These are phyloP conservation scores for Sarcophaga bullata DNA, from an alignment of 1,140 invertebrate genomes.

Conservation along the genomic window DNA sequence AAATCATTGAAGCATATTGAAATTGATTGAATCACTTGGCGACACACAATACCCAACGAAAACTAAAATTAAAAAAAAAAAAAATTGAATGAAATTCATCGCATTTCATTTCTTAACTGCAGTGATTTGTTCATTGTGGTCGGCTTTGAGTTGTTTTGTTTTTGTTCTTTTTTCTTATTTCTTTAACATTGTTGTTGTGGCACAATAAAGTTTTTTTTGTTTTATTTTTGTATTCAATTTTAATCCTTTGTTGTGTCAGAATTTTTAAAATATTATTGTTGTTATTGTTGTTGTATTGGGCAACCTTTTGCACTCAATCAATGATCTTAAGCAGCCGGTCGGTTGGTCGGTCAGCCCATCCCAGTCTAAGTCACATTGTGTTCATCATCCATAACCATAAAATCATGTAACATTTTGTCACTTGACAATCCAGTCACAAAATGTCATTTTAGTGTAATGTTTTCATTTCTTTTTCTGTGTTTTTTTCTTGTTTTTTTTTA, in stretches of 20 bases:
- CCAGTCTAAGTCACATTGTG: neutral
- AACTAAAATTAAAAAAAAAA: neutral
- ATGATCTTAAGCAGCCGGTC: neutral
- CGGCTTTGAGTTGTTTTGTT: neutral
- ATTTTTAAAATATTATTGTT: conserved; percentile 38
- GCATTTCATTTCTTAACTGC: neutral
- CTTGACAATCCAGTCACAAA: conserved; percentile 43
- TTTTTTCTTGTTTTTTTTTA: neutral
- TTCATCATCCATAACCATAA: conserved; percentile 31
- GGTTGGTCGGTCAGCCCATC: neutral
- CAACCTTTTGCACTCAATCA: conserved; percentile 39
- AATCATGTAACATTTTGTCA: conserved; percentile 44
- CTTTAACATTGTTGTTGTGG: neutral
- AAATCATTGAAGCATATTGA: conserved; percentile 46
- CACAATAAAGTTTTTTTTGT: conserved; percentile 2
- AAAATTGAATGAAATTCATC: conserved; percentile 16
- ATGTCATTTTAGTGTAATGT: conserved; percentile 38
- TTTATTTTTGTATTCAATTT: neutral
- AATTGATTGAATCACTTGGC: conserved; percentile 45
- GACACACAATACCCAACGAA: conserved; percentile 30
- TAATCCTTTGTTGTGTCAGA: conserved; percentile 37
- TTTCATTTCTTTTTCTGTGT: conserved; percentile 7
- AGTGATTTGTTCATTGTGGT: neutral
- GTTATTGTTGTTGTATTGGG: conserved; percentile 34
- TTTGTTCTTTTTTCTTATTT: neutral